phyloP scores from a whole-genome alignment of 2,888 invertebrate genomes.

The Lathronympha strigana region DNA sequence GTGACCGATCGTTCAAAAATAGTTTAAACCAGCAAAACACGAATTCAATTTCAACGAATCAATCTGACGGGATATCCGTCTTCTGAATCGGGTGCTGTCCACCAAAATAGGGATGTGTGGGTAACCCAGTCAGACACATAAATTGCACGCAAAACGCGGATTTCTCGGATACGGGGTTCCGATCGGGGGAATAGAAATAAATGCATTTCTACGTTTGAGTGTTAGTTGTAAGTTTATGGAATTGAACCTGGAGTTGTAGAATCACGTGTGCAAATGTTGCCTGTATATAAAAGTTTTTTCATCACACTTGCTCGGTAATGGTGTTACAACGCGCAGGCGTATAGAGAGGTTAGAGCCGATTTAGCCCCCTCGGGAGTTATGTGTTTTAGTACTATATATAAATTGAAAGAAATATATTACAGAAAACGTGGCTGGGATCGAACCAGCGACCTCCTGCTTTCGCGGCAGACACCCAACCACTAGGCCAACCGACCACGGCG shows the following conservation, averaged over 20 bases:
- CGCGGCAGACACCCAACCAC: too few relatives aligned
- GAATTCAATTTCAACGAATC: slow-evolving; percentile 8
- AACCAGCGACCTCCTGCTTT: too few relatives aligned
- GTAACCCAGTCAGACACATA: slow-evolving; percentile 37
- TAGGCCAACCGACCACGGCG: too few relatives aligned
- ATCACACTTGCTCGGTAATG: neutral
- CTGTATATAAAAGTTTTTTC: neutral
- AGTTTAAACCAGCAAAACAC: neutral
- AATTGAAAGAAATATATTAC: too few relatives aligned
- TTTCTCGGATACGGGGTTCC: slow-evolving; percentile 22
- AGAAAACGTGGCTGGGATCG: too few relatives aligned
- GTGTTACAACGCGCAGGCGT: neutral
- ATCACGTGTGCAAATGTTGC: neutral
- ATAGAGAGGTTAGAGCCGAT: neutral
- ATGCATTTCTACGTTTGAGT: slow-evolving; percentile 30
- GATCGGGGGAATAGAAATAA: slow-evolving; percentile 37
- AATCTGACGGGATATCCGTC: slow-evolving; percentile 10
- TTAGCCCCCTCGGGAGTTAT: too few relatives aligned
- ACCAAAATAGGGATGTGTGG: slow-evolving; percentile 5
- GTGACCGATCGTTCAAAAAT: slow-evolving; percentile 8
- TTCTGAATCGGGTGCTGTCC: slow-evolving; percentile 3
- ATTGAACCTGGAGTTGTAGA: slow-evolving; percentile 4
- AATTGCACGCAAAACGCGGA: slow-evolving; percentile 35
- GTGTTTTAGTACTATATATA: too few relatives aligned
- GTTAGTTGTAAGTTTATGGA: slow-evolving; percentile 18